A percentile compares a stretch with the other conserved stretches of the same genome.
Evolutionary conservation across 2,113 vertebrate species (phyloP).

Genomic region (Eulemur rufifrons): DNA sequence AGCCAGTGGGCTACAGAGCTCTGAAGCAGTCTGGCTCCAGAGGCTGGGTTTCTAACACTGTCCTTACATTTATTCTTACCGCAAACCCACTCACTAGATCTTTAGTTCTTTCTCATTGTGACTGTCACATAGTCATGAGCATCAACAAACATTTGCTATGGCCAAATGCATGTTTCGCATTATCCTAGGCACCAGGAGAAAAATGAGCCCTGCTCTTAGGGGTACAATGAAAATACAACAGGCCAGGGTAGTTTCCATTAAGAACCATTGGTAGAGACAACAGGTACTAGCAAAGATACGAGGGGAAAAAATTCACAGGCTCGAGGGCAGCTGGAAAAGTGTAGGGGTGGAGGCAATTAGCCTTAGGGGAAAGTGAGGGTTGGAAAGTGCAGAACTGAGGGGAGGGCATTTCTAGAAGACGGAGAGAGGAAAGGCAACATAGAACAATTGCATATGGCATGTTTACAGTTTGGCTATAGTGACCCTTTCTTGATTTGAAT

Average conservation of each 20-base stretch:
- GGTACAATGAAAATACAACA: neutral
- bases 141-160: no score
- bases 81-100: neutral
- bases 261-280: neutral
- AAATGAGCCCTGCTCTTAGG: neutral
- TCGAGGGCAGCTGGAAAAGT: neutral
- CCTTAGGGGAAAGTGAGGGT: neutral
- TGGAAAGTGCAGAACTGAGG: neutral
- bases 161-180: no score
- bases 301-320: neutral
- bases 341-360: neutral
- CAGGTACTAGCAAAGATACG: neutral
- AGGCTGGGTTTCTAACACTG: neutral
- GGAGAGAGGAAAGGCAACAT: neutral
- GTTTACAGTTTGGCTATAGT: neutral
- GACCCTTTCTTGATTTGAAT: neutral
- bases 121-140: rapidly evolving
- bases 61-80: neutral
- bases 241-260: neutral
- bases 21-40: neutral
- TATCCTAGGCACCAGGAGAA: neutral
- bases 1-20: neutral
- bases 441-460: neutral
- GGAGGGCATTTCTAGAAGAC: neutral
- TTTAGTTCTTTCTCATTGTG: neutral